Conservation (phyloP, 2,113 vertebrate species). For the Choloepus hoffmanni region DNA sequence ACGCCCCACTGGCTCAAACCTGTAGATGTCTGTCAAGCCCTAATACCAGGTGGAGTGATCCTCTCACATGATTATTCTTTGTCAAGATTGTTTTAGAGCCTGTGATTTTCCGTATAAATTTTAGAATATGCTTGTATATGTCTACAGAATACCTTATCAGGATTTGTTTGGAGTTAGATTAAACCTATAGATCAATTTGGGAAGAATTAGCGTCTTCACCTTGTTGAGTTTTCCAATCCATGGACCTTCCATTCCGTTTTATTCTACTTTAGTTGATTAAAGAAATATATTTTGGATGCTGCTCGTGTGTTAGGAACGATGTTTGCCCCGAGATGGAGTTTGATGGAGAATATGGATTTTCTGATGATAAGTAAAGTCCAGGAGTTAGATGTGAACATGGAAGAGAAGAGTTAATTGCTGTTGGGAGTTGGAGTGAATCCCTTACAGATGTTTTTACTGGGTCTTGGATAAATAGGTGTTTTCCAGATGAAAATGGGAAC, state of each 20-base stretch:
- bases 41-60: not conserved
- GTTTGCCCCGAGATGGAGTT: conserved; percentile 1
- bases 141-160: not conserved
- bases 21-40: not conserved
- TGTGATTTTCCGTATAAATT: not conserved
- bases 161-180: conserved; percentile 1
- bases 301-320: not conserved
- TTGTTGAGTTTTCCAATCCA: not conserved
- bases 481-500: not conserved
- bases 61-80: not conserved
- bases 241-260: not conserved
- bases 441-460: not conserved
- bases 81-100: not conserved
- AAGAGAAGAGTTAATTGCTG: not conserved
- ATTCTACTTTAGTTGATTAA: not conserved
- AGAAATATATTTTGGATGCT: conserved; percentile 30
- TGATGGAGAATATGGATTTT: conserved; percentile 40
- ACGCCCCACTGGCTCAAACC: not conserved
- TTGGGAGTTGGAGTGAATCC: not conserved
- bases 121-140: conserved; percentile 21
- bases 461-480: not conserved
- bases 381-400: not conserved
- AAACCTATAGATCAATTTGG: not conserved
- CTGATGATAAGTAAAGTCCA: not conserved
- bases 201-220: not conserved